phyloP scores from a whole-genome alignment of 2,888 invertebrate species.

The Lissocephala sabroskyi region DNA sequence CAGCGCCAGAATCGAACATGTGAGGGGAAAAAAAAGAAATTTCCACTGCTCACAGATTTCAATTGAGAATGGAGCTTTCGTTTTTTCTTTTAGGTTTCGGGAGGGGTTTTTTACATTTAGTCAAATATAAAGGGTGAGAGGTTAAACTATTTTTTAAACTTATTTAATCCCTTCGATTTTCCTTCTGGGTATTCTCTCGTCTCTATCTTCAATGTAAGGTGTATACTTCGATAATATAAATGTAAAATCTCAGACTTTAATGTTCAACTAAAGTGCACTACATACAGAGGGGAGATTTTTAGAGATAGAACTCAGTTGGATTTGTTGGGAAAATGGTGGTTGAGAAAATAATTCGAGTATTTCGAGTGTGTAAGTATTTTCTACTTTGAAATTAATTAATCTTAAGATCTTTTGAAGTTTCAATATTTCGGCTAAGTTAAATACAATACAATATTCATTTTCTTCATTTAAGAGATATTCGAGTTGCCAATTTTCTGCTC shows the following conservation, averaged over 20 bases:
- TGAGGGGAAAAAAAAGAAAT: too few species aligned
- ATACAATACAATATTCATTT: constrained; percentile 56
- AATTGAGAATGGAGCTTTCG: constrained; percentile 12
- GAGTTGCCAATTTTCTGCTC: constrained; percentile 25
- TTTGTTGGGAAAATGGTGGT: background rate
- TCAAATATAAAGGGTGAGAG: constrained; percentile 6
- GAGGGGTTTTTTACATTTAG: constrained; percentile 8
- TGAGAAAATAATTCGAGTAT: background rate
- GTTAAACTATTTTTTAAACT: constrained; percentile 48
- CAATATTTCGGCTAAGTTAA: constrained; percentile 57
- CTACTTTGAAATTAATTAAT: constrained; percentile 24
- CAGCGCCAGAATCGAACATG: too few species aligned
- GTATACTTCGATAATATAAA: constrained; percentile 55
- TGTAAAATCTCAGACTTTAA: constrained; percentile 68
- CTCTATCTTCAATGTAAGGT: constrained; percentile 26
- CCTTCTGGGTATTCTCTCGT: constrained; percentile 17
- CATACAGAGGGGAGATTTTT: constrained; percentile 42
- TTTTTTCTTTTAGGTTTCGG: constrained; percentile 1
- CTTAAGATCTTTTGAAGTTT: constrained; percentile 54
- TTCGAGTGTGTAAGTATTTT: constrained; percentile 13
- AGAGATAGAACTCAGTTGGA: too few species aligned
- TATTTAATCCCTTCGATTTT: constrained; percentile 32
- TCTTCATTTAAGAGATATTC: constrained; percentile 21
- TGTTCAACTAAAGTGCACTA: constrained; percentile 66
- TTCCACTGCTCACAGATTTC: background rate